Evolutionary conservation across 2,113 vertebrate genomes (phyloP), one percentile per base, ranked within the genome.

Genomic region (Dendropsophus ebraccatus): DNA sequence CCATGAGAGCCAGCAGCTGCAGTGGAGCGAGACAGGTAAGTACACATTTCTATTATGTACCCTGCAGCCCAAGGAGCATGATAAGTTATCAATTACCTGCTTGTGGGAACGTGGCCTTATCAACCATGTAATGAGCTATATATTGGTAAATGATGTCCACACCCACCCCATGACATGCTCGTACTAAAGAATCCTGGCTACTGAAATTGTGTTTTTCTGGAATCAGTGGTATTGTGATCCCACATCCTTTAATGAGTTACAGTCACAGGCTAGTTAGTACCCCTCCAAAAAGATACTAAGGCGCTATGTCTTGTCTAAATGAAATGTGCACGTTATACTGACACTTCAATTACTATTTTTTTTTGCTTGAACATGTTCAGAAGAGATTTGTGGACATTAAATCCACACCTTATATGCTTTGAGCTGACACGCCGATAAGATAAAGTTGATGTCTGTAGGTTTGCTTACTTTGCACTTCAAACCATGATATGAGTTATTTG

Each of bases 351-450:
- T 65, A 81, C 65, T 47, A 80, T 80, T 25, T 41, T 25, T 41
- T 81, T 81, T 65, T 47, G n/a, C 78, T 47, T 47, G 78, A 47
- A 65, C 78, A 81, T 47, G 56, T 65, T 81, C 78, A 65, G n/a
- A 65, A 47, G 35, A 81, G 78, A 81, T 65, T 65, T 81, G 78
- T 81, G 78, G 78, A 81, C 78, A 81, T 81, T 81, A 81, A 81
- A 81, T 81, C 78, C 78, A 81, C 78, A 81, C 78, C 78, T 65
- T 65, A 65, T 65, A 81, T 25, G 32, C 35, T 62, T 14, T 45
- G n/a, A 80, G 56, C 77, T 80, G 78, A 81, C 78, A 65, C 7
- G 12, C 37, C 14, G 78, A 81, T 81, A 81, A 81, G 78, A 81
- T 81, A 81, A 81, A 62, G 78, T 60, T 80, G 77, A 79, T 79